These are phyloP conservation scores for Cantharis rustica DNA, from an alignment of 2,888 invertebrate species.

Conservation along the genomic window DNA sequence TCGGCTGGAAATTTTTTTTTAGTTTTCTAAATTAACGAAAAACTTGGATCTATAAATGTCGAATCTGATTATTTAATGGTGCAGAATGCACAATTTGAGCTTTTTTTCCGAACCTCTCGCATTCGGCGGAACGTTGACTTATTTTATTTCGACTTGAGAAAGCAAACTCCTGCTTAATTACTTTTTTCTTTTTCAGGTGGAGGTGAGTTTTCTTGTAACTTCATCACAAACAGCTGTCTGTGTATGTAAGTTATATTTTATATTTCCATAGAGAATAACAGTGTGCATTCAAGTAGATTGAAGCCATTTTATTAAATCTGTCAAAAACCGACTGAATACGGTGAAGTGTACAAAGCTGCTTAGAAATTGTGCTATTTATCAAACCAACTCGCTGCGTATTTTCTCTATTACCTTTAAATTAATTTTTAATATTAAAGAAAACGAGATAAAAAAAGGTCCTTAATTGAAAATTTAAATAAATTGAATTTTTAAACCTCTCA, in stretches of 20 bases:
- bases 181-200: constrained; percentile 15
- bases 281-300: constrained; percentile 12
- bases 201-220: constrained; percentile 13
- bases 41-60: not conserved
- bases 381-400: constrained; percentile 4
- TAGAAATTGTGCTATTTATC: constrained; percentile 32
- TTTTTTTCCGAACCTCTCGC: not conserved
- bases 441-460: not conserved
- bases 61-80: not conserved
- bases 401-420: not conserved
- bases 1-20: not conserved
- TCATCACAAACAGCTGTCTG: constrained; percentile 5
- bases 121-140: not conserved
- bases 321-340: constrained; percentile 39
- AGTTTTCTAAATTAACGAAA: not conserved
- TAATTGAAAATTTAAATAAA: not conserved
- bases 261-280: not conserved
- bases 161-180: not conserved
- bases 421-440: constrained; percentile 1
- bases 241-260: constrained; percentile 7
- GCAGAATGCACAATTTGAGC: not conserved
- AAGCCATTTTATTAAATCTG: constrained; percentile 37
- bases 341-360: constrained; percentile 23
- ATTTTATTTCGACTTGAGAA: not conserved
- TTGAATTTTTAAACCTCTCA: not conserved